Percentiles rank a stretch among this genome's conserved stretches.
phyloP scores from a whole-genome alignment of 1,140 invertebrate genomes.

The Ceratosolen fusciceps region DNA sequence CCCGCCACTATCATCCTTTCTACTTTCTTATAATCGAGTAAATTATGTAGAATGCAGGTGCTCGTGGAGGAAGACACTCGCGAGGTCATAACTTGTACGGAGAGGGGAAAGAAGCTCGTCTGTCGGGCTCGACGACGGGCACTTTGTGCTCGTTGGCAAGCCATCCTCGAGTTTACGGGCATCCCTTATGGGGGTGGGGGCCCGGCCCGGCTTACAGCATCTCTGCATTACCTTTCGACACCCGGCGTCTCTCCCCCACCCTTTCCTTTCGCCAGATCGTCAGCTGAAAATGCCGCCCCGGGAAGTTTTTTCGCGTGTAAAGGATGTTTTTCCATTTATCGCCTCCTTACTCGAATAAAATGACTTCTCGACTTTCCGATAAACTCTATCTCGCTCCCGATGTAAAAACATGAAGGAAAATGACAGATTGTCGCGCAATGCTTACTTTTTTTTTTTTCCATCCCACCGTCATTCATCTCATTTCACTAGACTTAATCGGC shows the following conservation, averaged over 20 bases:
- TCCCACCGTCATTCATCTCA: too few relatives aligned
- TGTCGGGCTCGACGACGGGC: constrained; percentile 3
- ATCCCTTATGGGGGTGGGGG: constrained; percentile 21
- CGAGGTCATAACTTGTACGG: constrained; percentile 5
- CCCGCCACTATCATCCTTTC: neutral
- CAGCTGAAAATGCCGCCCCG: neutral
- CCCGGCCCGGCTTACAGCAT: constrained; percentile 6
- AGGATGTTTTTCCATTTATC: neutral
- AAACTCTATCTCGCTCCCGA: neutral
- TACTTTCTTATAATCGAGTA: neutral
- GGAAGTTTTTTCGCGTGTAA: neutral
- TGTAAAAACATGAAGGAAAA: neutral
- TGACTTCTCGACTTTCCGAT: neutral
- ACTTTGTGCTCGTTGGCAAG: constrained; percentile 20
- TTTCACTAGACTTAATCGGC: too few relatives aligned
- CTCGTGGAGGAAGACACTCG: neutral
- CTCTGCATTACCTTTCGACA: constrained; percentile 14
- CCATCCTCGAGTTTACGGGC: constrained; percentile 13
- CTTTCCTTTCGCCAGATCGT: neutral
- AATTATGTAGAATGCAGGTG: constrained; percentile 25
- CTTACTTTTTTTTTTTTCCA: too few relatives aligned
- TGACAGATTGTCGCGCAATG: too few relatives aligned
- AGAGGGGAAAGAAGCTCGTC: constrained; percentile 11
- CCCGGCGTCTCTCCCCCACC: neutral
- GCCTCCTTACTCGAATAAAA: neutral